These are phyloP conservation scores for Discoglossus pictus DNA, from an alignment of 2,797 vertebrate species.

Conservation along the genomic window DNA sequence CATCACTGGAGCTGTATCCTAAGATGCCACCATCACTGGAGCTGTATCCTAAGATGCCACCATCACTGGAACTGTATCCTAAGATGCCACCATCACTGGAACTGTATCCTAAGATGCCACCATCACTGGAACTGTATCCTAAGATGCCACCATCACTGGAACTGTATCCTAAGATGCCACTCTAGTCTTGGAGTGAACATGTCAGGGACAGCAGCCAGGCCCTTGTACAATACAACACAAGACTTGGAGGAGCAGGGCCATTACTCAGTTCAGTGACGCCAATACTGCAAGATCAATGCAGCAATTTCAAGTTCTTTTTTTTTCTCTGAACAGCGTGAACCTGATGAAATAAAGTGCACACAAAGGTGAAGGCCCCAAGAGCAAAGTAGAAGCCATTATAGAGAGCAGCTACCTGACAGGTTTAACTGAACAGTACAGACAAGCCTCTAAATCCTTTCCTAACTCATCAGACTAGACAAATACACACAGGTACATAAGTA, in stretches of 20 bases:
- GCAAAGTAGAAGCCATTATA: constrained; percentile 12
- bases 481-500: no score
- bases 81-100: constrained; percentile 67
- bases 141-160: constrained; percentile 67
- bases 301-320: constrained; percentile 37
- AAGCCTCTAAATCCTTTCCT: constrained; percentile 6
- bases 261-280: constrained; percentile 28
- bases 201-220: neutral
- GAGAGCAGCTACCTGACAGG: constrained; percentile 13
- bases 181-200: constrained; percentile 59
- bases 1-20: constrained; percentile 67
- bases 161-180: constrained; percentile 66
- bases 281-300: constrained; percentile 26
- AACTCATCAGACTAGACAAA: no score
- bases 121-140: constrained; percentile 67
- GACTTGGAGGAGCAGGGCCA: constrained; percentile 7
- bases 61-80: constrained; percentile 67
- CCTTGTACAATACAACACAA: constrained; percentile 4
- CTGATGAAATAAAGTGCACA: constrained; percentile 39
- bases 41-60: constrained; percentile 66
- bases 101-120: constrained; percentile 66
- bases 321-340: constrained; percentile 13
- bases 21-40: constrained; percentile 67
- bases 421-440: constrained; percentile 4
- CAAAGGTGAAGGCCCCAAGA: constrained; percentile 23